Base-by-base conservation (phyloP, 2,888 invertebrate genomes). In the Mesochorus sp. region DNA sequence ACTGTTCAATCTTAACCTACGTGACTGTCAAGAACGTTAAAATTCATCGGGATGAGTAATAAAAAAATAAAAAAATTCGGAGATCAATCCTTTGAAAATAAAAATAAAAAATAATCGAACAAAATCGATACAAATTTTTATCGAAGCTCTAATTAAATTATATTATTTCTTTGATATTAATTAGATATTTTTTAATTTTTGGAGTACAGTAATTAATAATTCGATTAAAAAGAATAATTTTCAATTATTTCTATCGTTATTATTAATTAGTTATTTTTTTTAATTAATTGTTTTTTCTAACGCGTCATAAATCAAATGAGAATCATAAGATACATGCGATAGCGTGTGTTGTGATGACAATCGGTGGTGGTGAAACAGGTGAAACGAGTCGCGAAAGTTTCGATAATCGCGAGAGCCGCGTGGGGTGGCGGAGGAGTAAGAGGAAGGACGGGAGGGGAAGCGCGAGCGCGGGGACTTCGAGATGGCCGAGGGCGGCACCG, bases 401-500 rank as follows among this genome's bases (percentile, higher is more conserved):
- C 64, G 68, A 70, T 70, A 78, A 74, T 68, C 74, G 64, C 64
- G 74, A 39, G 51, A 37, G 78, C 64, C 51, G 68, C 8, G 51
- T 24, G 3, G 21, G 64, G 55, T 12, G 59, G 75, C 24, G 12
- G 24, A 19, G 72, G 42, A 28, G 42, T 4, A 21, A 28, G 44
- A 12, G 42, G 12, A 19, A 19, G 17, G 19, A 14, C 5, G 39
- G 3, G 39, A 19, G 39, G 37, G 26, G 14, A 10, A 51, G 10
- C 51, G 70, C 59, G 76, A 42, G 39, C 57, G 53, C 77, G 84
- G 81, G 55, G 12, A 21, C 70, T 53, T 49, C 61, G 74, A 80
- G 55, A 88, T 88, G 88, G 88, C 88, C 51, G 88, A 88, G 73
- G 86, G 87, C 47, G 86, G 85, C 68, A 76, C 82, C 31, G 86